These are phyloP conservation scores for Oedothorax gibbosus DNA, from an alignment of 1,140 invertebrate species.

Conservation along the genomic window DNA sequence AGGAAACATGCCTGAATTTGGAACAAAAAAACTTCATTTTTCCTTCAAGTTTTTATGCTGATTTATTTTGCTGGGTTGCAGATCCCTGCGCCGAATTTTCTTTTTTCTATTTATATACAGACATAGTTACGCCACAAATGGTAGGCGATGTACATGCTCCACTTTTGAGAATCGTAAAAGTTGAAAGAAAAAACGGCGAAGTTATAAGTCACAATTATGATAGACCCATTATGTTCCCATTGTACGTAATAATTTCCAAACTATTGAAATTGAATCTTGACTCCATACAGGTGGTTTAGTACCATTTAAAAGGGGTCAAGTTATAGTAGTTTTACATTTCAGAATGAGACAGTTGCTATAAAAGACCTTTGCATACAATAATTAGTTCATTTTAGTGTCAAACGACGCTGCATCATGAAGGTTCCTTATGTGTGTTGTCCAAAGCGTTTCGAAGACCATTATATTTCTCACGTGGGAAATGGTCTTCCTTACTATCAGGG, in stretches of 20 bases:
- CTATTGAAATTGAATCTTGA: constrained; percentile 12
- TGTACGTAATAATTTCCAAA: constrained; percentile 2
- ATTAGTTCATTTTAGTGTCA: background rate
- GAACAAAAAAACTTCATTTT: too few relatives aligned
- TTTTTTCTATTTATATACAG: background rate
- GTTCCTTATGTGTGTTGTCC: constrained; percentile 10
- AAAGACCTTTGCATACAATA: background rate
- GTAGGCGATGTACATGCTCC: constrained; percentile 15
- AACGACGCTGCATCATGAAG: background rate
- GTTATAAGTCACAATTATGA: background rate
- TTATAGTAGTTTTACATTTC: constrained; percentile 1
- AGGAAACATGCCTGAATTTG: too few relatives aligned
- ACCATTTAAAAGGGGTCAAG: constrained; percentile 30
- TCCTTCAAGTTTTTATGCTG: too few relatives aligned
- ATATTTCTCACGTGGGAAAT: too few relatives aligned
- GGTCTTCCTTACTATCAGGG: too few relatives aligned
- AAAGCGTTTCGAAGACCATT: too few relatives aligned
- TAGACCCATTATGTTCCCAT: constrained; percentile 18
- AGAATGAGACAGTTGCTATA: constrained; percentile 13
- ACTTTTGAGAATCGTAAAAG: constrained; percentile 1
- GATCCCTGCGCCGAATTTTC: background rate
- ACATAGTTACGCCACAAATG: background rate
- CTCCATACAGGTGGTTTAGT: constrained; percentile 16
- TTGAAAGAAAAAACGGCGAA: constrained; percentile 32
- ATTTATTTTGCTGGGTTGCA: too few relatives aligned